phyloP scores from a whole-genome alignment of 1,140 invertebrate genomes.

The Ostrea denselamellosa region DNA sequence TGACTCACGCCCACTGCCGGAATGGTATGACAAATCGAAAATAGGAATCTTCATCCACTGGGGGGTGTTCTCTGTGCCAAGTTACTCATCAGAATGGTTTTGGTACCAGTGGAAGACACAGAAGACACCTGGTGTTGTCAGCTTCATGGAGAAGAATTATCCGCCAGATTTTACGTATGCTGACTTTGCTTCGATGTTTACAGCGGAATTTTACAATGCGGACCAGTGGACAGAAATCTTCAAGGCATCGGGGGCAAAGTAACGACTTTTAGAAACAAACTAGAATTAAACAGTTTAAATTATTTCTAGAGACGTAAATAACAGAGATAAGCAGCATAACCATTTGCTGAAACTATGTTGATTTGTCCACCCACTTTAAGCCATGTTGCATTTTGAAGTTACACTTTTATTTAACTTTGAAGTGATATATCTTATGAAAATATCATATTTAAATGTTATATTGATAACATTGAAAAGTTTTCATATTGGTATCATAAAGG shows the following conservation, averaged over 20 bases:
- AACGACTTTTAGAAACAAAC: constrained; percentile 13
- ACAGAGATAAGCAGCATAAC: too few relatives aligned
- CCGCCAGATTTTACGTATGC: constrained; percentile 66
- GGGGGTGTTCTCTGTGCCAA: constrained; percentile 76
- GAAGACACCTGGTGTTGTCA: constrained; percentile 41
- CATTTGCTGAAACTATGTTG: too few relatives aligned
- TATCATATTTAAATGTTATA: too few relatives aligned
- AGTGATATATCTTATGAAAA: too few relatives aligned
- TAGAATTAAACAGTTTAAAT: neutral
- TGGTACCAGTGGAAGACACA: constrained; percentile 70
- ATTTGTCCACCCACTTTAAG: too few relatives aligned
- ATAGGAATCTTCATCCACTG: constrained; percentile 77
- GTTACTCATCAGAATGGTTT: constrained; percentile 66
- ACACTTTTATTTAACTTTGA: too few relatives aligned
- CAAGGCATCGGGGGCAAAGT: constrained; percentile 64
- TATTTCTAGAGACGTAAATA: too few relatives aligned
- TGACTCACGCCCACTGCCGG: constrained; percentile 76
- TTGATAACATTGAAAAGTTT: too few relatives aligned
- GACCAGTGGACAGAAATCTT: constrained; percentile 64
- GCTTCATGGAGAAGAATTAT: constrained; percentile 70
- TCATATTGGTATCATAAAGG: too few relatives aligned
- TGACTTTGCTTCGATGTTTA: constrained; percentile 67
- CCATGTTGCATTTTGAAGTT: too few relatives aligned
- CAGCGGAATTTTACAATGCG: constrained; percentile 62
- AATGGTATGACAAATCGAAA: constrained; percentile 78